A percentile compares a stretch with the other conserved stretches of the same genome.
Evolutionary conservation across 2,888 invertebrate species (phyloP).

Genomic region (Andrena dorsata): DNA sequence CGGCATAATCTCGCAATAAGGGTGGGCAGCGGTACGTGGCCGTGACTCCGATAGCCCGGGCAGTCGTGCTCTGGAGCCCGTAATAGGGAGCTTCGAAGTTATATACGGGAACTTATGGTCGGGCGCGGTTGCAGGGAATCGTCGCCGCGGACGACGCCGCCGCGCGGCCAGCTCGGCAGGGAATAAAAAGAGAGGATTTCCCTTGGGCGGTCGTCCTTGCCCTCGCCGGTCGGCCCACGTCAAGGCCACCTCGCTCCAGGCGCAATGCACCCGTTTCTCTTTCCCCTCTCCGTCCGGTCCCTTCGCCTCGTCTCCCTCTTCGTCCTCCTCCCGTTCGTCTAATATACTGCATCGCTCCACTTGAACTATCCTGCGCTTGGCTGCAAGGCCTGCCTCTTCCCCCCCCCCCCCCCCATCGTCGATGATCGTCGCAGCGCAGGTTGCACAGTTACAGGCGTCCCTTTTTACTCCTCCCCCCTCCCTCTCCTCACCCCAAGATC

Average conservation of each 20-base stretch:
- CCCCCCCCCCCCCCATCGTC: neutral
- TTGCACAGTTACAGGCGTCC: constrained; percentile 56
- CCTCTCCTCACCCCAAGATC: neutral
- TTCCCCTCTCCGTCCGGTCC: constrained; percentile 24
- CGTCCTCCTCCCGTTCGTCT: constrained; percentile 56
- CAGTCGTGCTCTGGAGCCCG: constrained; percentile 28
- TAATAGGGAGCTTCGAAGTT: constrained; percentile 60
- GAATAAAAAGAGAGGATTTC: constrained; percentile 77
- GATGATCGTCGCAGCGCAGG: constrained; percentile 40
- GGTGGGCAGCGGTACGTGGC: constrained; percentile 10
- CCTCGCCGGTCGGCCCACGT: constrained; percentile 82
- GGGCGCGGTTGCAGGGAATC: constrained; percentile 70
- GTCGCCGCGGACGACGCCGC: constrained; percentile 66
- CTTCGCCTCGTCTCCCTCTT: constrained; percentile 24
- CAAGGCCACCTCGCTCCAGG: constrained; percentile 83
- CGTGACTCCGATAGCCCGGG: constrained; percentile 14
- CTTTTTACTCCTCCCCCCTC: constrained; percentile 27
- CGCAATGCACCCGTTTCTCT: constrained; percentile 81
- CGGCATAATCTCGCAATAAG: constrained; percentile 38
- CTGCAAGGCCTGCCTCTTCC: constrained; percentile 13
- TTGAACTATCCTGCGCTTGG: constrained; percentile 68
- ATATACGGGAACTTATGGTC: constrained; percentile 58
- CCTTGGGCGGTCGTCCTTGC: constrained; percentile 84
- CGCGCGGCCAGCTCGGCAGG: constrained; percentile 56
- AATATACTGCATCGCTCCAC: constrained; percentile 74